Conservation (phyloP, 2,888 invertebrate species). For the Yponomeuta evonymella region DNA sequence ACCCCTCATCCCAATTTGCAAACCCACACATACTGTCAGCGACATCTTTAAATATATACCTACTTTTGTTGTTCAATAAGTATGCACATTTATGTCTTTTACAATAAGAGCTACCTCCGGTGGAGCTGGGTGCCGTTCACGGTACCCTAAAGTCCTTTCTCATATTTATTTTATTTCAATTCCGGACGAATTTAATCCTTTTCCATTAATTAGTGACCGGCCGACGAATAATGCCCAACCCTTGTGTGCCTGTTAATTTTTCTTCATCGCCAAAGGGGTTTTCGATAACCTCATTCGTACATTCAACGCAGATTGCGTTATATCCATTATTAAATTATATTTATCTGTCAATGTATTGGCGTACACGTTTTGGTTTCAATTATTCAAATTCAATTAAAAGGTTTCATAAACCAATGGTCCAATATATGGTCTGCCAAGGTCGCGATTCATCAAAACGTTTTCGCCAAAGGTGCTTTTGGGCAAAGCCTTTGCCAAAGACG, state of each 20-base stretch:
- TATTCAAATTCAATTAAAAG: not conserved
- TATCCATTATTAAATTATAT: not conserved
- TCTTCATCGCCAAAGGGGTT: constrained; percentile 38
- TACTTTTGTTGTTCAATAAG: not conserved
- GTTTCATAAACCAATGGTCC: too few species aligned
- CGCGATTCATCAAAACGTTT: too few species aligned
- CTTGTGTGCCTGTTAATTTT: constrained; percentile 62
- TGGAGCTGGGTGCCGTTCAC: not conserved
- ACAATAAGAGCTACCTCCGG: not conserved
- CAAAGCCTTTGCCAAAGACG: too few species aligned
- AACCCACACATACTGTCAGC: not conserved
- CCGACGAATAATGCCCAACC: constrained; percentile 47
- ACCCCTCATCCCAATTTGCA: not conserved
- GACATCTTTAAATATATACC: not conserved
- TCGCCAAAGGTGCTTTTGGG: too few species aligned
- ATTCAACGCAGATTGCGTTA: not conserved
- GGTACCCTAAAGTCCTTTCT: constrained; percentile 42
- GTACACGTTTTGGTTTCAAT: not conserved
- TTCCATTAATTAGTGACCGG: constrained; percentile 76
- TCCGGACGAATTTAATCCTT: constrained; percentile 74
- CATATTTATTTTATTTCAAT: constrained; percentile 77
- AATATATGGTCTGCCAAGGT: too few species aligned
- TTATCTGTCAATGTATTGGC: not conserved
- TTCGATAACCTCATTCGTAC: constrained; percentile 17
- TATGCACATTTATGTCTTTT: not conserved